Evolutionary conservation across 2,888 invertebrate species (phyloP).

Genomic region (Himalopsyche japonica): DNA sequence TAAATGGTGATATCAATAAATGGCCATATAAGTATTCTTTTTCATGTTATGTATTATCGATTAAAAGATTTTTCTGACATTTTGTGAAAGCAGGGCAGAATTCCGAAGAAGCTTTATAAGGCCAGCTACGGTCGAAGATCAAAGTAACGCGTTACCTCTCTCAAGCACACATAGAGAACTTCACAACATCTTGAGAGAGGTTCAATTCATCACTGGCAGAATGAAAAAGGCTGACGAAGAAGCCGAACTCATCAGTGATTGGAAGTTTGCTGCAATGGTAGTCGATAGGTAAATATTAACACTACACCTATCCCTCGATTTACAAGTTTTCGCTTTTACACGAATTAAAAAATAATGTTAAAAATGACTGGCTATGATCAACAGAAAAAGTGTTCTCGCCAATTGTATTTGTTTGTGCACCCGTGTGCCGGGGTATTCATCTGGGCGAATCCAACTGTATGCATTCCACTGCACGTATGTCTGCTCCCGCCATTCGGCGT

Average conservation of each 20-base stretch:
- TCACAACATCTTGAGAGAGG: conserved; percentile 86
- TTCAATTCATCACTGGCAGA: conserved; percentile 91
- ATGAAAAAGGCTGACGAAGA: conserved; percentile 95
- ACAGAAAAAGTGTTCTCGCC: no score
- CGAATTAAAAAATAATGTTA: no score
- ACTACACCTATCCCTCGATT: no score
- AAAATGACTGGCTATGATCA: no score
- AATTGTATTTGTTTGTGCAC: no score
- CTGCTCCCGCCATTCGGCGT: no score
- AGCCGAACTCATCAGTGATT: conserved; percentile 90
- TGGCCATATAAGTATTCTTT: no score
- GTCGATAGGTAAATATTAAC: conserved; percentile 74
- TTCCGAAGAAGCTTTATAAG: conserved; percentile 68
- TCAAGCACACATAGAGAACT: conserved; percentile 81
- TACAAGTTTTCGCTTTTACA: no score
- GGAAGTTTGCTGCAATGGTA: conserved; percentile 99
- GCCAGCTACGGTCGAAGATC: conserved; percentile 79
- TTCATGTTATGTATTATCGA: not conserved
- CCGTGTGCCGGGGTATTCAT: no score
- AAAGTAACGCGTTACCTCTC: conserved; percentile 59
- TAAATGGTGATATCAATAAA: no score
- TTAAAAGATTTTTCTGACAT: not conserved
- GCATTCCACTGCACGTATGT: no score
- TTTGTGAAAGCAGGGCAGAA: conserved; percentile 46
- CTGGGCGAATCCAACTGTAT: no score